Evolutionary conservation across 92 coral and sea anemone genomes (phyloP), one percentile per base, ranked within the genome.

Genomic region (Paragorgia papillata): DNA sequence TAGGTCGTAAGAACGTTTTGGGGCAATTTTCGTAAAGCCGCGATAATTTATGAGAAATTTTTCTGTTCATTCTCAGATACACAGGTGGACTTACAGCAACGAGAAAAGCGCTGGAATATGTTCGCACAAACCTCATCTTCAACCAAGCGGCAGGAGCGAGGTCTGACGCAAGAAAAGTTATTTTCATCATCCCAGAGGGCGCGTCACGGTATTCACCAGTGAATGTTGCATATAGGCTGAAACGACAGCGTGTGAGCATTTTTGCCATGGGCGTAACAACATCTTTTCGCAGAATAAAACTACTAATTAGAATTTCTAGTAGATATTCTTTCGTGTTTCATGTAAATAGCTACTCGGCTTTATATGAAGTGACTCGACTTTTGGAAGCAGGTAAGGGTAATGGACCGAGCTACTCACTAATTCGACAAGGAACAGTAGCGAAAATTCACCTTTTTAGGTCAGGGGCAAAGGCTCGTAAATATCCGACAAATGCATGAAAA

Each of bases 51-150:
- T 46, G 7, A 9, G 2, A 46, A 46, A 2, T 7, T 2, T n/a
- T 46, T 46, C 15, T n/a, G 14, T 7, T 8, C 58, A 9, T 24
- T 6, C 17, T 10, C 35, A 70, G 77, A 26, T 70, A 70, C 62
- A 50, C 77, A 1, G 77, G 77, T 14, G 77, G 77, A 14, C 1
- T 1, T 34, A 70, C 62, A 17, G 77, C 77, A 18, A 70, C 77
- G 2, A 62, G 77, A 10, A 1, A 40, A 17, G 62, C 77, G 1
- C 32, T 70, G 28, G 32, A 53, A 30, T 54, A 28, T 18, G 62
- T 70, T 31, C 18, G 31, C 0, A 71, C 24, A 22, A 30, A 13
- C 27, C 63, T 71, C 14, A 71, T 71, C 65, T 70, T 70, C 31
- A 70, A 26, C 21, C 15, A 26, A 15, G 49, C 24, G 7, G 62